A percentile compares a stretch with the other conserved stretches of the same genome.
Conservation (phyloP, 2,797 vertebrate genomes). For the Cirrhinus molitorella region DNA sequence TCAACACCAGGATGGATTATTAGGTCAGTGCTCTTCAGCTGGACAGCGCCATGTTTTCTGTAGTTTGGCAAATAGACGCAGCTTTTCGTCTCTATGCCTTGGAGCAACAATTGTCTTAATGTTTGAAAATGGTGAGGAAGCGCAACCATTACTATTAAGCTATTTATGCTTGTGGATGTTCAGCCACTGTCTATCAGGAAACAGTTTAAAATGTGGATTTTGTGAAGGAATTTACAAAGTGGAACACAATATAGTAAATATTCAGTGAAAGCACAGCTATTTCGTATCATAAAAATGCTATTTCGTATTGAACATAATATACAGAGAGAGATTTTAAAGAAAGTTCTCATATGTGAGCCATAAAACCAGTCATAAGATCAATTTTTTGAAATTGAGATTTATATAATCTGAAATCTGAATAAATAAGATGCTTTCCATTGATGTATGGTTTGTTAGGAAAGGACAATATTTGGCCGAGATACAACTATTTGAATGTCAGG, state of each 20-base stretch:
- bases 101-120: slow-evolving; percentile 50
- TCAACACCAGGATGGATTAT: slow-evolving; percentile 8
- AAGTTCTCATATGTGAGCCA: too few relatives aligned
- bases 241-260: neutral
- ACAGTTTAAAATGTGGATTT: slow-evolving; percentile 15
- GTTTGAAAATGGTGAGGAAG: slow-evolving; percentile 15
- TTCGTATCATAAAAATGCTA: neutral
- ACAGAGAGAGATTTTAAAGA: neutral
- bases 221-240: neutral
- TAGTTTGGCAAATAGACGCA: slow-evolving; percentile 25
- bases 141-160: slow-evolving; percentile 25
- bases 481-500: too few relatives aligned
- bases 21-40: slow-evolving; percentile 11
- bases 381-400: too few relatives aligned
- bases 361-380: too few relatives aligned
- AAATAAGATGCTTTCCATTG: too few relatives aligned
- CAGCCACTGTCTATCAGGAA: neutral
- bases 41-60: slow-evolving; percentile 29
- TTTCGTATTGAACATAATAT: neutral
- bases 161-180: slow-evolving; percentile 26
- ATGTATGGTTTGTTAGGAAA: too few relatives aligned
- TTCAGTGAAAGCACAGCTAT: neutral
- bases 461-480: too few relatives aligned
- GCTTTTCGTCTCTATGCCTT: slow-evolving; percentile 29
- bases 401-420: too few relatives aligned